These are phyloP conservation scores for Mythimna lalbum DNA, from an alignment of 2,888 invertebrate species.

Conservation along the genomic window DNA sequence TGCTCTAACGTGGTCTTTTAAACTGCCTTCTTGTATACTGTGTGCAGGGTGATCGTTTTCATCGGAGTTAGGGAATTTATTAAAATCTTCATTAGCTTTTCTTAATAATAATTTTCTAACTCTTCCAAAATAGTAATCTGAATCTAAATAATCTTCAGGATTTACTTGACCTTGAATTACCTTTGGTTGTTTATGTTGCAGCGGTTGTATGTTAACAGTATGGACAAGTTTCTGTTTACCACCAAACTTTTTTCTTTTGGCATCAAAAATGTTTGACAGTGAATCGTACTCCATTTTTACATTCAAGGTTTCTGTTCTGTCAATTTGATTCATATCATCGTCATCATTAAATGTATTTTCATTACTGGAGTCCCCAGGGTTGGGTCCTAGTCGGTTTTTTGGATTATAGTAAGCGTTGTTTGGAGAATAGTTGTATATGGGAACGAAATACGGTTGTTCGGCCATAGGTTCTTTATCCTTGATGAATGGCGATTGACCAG, in stretches of 20 bases:
- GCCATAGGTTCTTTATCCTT: not conserved
- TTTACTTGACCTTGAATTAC: slow-evolving; percentile 40
- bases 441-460: slow-evolving; percentile 72
- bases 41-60: slow-evolving; percentile 58
- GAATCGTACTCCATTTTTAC: slow-evolving; percentile 22
- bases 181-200: not conserved
- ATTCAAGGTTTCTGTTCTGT: not conserved
- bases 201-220: not conserved
- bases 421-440: slow-evolving; percentile 70
- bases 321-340: not conserved
- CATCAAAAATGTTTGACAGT: not conserved
- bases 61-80: slow-evolving; percentile 47
- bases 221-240: not conserved
- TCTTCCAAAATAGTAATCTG: slow-evolving; percentile 69
- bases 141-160: slow-evolving; percentile 71
- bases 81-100: not conserved
- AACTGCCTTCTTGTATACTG: slow-evolving; percentile 44
- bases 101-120: slow-evolving; percentile 27
- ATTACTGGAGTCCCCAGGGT: slow-evolving; percentile 46
- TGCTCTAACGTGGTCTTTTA: slow-evolving; percentile 68
- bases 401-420: slow-evolving; percentile 76
- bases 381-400: slow-evolving; percentile 73
- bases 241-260: slow-evolving; percentile 36
- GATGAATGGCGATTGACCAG: slow-evolving; percentile 50
- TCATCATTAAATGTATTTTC: not conserved